These are phyloP conservation scores for Cryptotis parvus DNA, from an alignment of 2,113 vertebrate genomes.

Conservation along the genomic window DNA sequence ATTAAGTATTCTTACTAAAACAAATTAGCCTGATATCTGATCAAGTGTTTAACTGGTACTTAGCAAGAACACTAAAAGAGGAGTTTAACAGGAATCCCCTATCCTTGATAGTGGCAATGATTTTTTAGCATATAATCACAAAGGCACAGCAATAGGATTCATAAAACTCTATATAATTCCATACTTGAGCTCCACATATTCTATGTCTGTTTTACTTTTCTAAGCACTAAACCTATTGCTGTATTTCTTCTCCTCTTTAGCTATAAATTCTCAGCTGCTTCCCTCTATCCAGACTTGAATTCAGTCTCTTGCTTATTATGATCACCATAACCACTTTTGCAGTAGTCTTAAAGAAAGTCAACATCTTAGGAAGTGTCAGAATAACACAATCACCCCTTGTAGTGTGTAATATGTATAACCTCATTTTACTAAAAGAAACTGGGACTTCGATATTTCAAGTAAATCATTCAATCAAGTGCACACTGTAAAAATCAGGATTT, in stretches of 20 bases:
- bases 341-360: background rate
- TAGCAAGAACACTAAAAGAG: background rate
- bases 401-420: background rate
- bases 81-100: background rate
- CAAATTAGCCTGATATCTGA: background rate
- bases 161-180: too few relatives aligned
- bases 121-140: too few relatives aligned
- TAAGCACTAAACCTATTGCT: background rate
- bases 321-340: background rate
- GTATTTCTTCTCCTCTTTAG: background rate
- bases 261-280: constrained; percentile 13
- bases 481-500: constrained; percentile 18
- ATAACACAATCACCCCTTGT: background rate
- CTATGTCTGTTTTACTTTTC: background rate
- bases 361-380: constrained; percentile 5
- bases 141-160: too few relatives aligned
- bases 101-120: too few relatives aligned
- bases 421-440: constrained; percentile 53
- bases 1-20: constrained; percentile 16
- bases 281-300: background rate
- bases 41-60: background rate
- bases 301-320: background rate
- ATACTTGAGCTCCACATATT: background rate
- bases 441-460: constrained; percentile 38
- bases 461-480: background rate